phyloP scores from a whole-genome alignment of 2,888 invertebrate species.

The Tenthredo scrophulariae region DNA sequence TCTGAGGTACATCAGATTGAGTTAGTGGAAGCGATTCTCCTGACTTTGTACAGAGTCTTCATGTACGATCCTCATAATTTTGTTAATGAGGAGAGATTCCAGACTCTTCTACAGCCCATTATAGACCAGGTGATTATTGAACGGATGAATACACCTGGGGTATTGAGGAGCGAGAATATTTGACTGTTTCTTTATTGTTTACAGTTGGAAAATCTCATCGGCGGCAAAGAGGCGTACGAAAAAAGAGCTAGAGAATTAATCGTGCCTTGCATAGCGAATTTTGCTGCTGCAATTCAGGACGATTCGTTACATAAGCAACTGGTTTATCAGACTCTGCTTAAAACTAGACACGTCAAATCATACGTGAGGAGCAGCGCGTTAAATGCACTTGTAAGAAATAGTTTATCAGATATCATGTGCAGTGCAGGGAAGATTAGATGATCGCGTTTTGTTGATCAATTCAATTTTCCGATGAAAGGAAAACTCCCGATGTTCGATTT shows the following conservation, averaged over 20 bases:
- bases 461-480: too few species aligned
- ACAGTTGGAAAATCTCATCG: slow-evolving; percentile 85
- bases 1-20: slow-evolving; percentile 70
- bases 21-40: slow-evolving; percentile 86
- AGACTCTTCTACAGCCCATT: slow-evolving; percentile 90
- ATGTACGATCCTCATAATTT: slow-evolving; percentile 91
- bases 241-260: slow-evolving; percentile 82
- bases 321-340: slow-evolving; percentile 93
- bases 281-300: slow-evolving; percentile 90
- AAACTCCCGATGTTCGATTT: not conserved
- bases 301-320: slow-evolving; percentile 94
- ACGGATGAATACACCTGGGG: slow-evolving; percentile 1
- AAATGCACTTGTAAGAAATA: slow-evolving; percentile 67
- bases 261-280: slow-evolving; percentile 90
- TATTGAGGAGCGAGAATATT: not conserved
- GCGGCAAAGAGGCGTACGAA: slow-evolving; percentile 83
- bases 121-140: slow-evolving; percentile 85
- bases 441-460: not conserved
- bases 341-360: slow-evolving; percentile 89
- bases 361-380: slow-evolving; percentile 81
- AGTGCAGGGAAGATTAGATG: not conserved
- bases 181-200: slow-evolving; percentile 50
- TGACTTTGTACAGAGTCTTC: slow-evolving; percentile 89
- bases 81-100: slow-evolving; percentile 91
- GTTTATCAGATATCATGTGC: not conserved